Percentiles rank a stretch among this genome's conserved stretches.
Evolutionary conservation across 2,888 invertebrate genomes (phyloP).

Genomic region (Cylloceria caligata): DNA sequence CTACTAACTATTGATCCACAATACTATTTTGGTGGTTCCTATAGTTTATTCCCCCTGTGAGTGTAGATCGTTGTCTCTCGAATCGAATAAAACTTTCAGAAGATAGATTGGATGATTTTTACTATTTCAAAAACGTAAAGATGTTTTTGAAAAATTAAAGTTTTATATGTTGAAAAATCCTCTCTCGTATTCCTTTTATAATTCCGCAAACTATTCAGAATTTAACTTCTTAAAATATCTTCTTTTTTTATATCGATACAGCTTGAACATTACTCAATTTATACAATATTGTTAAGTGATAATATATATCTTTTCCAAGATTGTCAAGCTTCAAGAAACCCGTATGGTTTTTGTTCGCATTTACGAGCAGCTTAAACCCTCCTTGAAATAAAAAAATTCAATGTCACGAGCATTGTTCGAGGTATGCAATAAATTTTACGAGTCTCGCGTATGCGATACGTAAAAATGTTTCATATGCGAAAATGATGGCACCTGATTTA

Average conservation of each 20-base stretch:
- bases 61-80: too few species aligned
- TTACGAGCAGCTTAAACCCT: neutral
- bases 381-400: constrained; percentile 26
- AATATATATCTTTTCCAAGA: neutral
- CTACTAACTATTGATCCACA: too few species aligned
- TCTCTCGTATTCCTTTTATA: too few species aligned
- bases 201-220: too few species aligned
- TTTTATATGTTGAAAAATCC: too few species aligned
- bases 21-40: too few species aligned
- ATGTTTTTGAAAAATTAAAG: too few species aligned
- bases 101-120: too few species aligned
- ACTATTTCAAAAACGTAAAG: too few species aligned
- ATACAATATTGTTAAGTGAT: neutral
- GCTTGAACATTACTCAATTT: neutral
- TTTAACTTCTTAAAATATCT: neutral
- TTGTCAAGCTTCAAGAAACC: neutral
- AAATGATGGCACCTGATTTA: constrained; percentile 41
- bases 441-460: neutral
- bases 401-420: constrained; percentile 5
- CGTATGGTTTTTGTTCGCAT: neutral
- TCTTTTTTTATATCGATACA: neutral
- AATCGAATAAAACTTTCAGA: too few species aligned
- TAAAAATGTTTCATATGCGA: constrained; percentile 22
- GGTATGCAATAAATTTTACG: constrained; percentile 26
- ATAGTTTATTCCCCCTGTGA: too few species aligned